Conservation (phyloP, 2,797 vertebrate species). For the Protonibea diacanthus region DNA sequence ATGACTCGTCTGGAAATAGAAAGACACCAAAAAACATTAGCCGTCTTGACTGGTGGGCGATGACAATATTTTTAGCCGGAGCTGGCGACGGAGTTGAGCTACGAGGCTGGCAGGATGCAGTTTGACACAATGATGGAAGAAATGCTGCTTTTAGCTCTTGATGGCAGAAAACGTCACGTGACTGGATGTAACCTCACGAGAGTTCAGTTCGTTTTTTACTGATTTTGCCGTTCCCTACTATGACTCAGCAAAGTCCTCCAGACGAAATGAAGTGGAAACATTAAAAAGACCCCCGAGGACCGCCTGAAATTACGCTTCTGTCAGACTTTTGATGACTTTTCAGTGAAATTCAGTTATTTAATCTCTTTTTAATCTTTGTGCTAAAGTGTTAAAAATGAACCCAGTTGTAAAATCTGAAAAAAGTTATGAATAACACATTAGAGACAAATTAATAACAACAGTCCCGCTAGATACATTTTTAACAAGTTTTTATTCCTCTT, state of each 20-base stretch:
- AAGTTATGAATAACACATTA: background rate
- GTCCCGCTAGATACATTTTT: no score
- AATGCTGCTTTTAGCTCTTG: no score
- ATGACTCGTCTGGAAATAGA: conserved; percentile 65
- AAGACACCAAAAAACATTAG: conserved; percentile 61
- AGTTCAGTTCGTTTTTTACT: background rate
- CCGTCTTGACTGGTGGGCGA: conserved; percentile 43
- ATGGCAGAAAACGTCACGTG: no score
- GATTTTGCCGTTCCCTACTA: background rate
- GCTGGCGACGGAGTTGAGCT: conserved; percentile 12
- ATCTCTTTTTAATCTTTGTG: background rate
- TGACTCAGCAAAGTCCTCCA: conserved; percentile 11
- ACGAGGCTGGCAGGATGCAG: background rate
- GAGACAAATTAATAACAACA: background rate
- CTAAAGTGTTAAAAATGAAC: background rate
- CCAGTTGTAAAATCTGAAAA: background rate
- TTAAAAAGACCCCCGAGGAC: background rate
- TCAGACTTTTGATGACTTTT: background rate
- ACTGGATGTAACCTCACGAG: no score
- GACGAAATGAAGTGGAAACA: background rate
- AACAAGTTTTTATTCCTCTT: no score
- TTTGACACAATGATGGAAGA: conserved; percentile 1
- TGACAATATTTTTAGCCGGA: conserved; percentile 45
- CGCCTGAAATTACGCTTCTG: background rate
- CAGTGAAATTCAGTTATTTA: background rate